A percentile compares a stretch with the other conserved stretches of the same genome.
phyloP scores from a whole-genome alignment of 2,888 invertebrate species.

The Drosophila colorata region DNA sequence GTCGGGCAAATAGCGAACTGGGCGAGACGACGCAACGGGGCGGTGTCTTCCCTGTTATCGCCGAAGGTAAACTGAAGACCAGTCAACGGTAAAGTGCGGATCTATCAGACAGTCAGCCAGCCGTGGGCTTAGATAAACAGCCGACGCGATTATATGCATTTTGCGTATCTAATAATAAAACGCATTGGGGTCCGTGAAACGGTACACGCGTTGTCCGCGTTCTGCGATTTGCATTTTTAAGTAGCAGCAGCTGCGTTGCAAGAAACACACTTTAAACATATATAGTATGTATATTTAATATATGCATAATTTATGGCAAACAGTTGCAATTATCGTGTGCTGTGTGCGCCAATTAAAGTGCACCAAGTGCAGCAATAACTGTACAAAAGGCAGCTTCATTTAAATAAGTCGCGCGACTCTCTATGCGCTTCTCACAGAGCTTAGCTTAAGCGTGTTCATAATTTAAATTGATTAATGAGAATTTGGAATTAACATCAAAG shows the following conservation, averaged over 20 bases:
- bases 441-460: too few relatives aligned
- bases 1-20: slow-evolving; percentile 37
- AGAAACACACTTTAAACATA: slow-evolving; percentile 11
- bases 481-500: not conserved
- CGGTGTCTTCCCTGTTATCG: slow-evolving; percentile 30
- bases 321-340: slow-evolving; percentile 13
- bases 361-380: not conserved
- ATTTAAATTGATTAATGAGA: not conserved
- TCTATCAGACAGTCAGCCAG: slow-evolving; percentile 23
- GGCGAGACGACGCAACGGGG: slow-evolving; percentile 1
- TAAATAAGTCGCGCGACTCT: not conserved
- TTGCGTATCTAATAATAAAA: slow-evolving; percentile 60
- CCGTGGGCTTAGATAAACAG: slow-evolving; percentile 27
- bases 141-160: slow-evolving; percentile 34
- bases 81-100: slow-evolving; percentile 14
- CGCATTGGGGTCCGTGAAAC: not conserved
- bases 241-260: slow-evolving; percentile 7
- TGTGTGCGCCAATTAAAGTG: not conserved
- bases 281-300: not conserved
- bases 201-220: not conserved
- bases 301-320: slow-evolving; percentile 36
- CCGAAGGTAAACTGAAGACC: slow-evolving; percentile 22
- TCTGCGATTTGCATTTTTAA: slow-evolving; percentile 11
- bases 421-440: not conserved
- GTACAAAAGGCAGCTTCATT: not conserved